Evolutionary conservation across 64 coral and sea anemone species (phyloP).

Genomic region (Hydrozoanthus tunicans): DNA sequence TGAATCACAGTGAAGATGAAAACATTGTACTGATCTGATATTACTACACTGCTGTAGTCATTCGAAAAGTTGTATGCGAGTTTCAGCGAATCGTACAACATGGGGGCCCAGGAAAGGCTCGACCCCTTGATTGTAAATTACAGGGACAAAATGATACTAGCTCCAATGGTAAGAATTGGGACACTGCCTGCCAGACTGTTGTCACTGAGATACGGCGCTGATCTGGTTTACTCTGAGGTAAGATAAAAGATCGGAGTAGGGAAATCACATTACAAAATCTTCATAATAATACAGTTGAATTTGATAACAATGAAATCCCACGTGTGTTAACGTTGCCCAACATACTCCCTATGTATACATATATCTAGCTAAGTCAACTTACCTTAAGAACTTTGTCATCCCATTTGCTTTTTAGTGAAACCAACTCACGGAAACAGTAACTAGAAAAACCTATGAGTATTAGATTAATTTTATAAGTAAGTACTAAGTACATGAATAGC

Average conservation of each 20-base stretch:
- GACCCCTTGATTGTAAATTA: constrained; percentile 30
- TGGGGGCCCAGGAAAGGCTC: background rate
- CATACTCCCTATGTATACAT: too few species aligned
- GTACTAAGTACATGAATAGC: too few species aligned
- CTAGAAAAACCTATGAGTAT: too few species aligned
- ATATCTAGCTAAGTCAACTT: too few species aligned
- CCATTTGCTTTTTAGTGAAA: too few species aligned
- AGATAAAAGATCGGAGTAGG: background rate
- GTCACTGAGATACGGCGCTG: constrained; percentile 94
- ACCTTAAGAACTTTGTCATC: too few species aligned
- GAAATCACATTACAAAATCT: background rate
- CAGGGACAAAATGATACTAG: constrained; percentile 73
- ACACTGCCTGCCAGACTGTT: constrained; percentile 79
- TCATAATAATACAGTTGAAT: background rate
- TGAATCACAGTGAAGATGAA: too few species aligned
- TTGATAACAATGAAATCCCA: background rate
- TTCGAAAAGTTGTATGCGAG: background rate
- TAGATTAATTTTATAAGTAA: too few species aligned
- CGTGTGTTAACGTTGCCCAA: too few species aligned
- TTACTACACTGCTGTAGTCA: background rate
- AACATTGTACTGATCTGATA: too few species aligned
- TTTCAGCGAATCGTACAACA: background rate
- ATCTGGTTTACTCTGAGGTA: constrained; percentile 97
- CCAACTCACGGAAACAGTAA: too few species aligned
- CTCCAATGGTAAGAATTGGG: constrained; percentile 96